A percentile compares a stretch with the other conserved stretches of the same genome.
These are phyloP conservation scores for Oxyura jamaicensis DNA, from an alignment of 2,113 vertebrate genomes.

Conservation along the genomic window DNA sequence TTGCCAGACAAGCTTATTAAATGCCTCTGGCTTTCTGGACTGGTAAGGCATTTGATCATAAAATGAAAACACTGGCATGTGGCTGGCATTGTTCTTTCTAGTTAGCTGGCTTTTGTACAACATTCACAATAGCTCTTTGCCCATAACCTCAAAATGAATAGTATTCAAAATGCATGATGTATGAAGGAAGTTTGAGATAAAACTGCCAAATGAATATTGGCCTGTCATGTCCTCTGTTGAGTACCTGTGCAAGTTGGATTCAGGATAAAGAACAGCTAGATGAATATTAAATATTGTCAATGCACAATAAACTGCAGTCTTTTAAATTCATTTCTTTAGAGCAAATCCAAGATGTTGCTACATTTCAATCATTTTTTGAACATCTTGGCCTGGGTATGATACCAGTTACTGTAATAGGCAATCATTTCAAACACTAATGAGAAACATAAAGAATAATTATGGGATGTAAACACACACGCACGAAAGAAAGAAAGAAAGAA, in stretches of 20 bases:
- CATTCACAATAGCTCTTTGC: constrained; percentile 9
- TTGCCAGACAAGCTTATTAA: constrained; percentile 27
- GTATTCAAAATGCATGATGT: background rate
- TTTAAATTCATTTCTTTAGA: background rate
- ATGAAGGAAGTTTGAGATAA: background rate
- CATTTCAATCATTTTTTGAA: background rate
- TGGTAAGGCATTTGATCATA: background rate
- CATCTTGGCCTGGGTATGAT: background rate
- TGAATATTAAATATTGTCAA: background rate
- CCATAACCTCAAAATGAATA: background rate
- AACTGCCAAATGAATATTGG: constrained; percentile 29
- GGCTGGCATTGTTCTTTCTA: constrained; percentile 18
- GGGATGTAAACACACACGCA: background rate
- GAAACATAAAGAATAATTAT: background rate
- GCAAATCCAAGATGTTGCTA: background rate
- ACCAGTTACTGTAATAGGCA: background rate
- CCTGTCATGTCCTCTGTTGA: constrained; percentile 1
- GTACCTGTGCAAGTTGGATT: background rate
- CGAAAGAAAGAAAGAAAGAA: too few species aligned
- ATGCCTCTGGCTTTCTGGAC: constrained; percentile 33
- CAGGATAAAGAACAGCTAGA: background rate
- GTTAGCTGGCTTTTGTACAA: constrained; percentile 23
- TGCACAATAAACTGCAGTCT: background rate
- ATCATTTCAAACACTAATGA: background rate
- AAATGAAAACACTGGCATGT: constrained; percentile 40